Evolutionary conservation across 2,797 vertebrate genomes (phyloP), one percentile per base, ranked within the genome.

Genomic region (Percopsis omiscomaycus): DNA sequence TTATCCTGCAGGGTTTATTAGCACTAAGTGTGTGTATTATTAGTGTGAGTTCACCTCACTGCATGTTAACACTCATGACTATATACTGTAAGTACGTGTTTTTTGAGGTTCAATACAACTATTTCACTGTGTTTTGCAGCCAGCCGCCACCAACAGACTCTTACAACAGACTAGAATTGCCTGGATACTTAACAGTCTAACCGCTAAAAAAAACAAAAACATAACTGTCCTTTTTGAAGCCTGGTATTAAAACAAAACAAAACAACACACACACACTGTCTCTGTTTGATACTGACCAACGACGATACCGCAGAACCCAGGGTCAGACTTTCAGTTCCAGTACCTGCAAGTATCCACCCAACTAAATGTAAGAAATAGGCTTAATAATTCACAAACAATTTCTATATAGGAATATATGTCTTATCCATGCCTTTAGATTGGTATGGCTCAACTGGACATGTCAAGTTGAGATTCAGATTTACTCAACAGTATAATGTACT

Each of bases 101-200:
- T 58, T 30, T 30, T 32, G 5, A 59, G 14, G 15, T 55, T 58
- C 22, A 59, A 52, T 61, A 61, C 58, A 64, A 73, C 56, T 59
- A 47, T 75, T 16, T 66, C 52, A 51, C 54, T 69, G 37, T 64
- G 75, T 5, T 69, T 69, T 46, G 3, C 42, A 55, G 10, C 8
- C 0, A 50, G 50, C 65, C 73, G 52, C 64, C 57, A 57, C 62
- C 5, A 51, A 45, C 60, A 62, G 22, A 14, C 60, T 42, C 28
- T 16, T 61, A 6, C 13, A 50, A 61, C 65, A 72, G 51, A 60
- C 52, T 64, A 54, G 51, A 44, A 67, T 78, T 71, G 67, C 59
- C 15, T 29, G 59, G 47, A 69, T 71, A 55, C 66, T 71, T 74
- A 56, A 63, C 55, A 22, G 11, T 15, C 16, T 9, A 46, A 59